Base-by-base conservation (phyloP, 2,797 vertebrate genomes). In the Tinamus major region DNA sequence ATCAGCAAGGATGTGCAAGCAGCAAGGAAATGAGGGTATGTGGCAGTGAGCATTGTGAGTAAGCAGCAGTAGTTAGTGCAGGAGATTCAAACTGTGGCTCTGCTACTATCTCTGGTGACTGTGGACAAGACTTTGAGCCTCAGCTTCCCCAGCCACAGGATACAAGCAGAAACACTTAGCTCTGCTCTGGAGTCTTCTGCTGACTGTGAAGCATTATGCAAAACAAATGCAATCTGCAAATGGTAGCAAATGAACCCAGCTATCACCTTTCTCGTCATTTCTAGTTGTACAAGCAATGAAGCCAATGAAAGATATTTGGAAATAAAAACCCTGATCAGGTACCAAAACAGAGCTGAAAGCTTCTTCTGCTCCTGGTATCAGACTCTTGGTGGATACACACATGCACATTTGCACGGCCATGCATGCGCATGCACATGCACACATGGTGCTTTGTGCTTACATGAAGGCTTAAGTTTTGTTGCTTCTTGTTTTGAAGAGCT, bases 1-100 rank as follows among this genome's bases (percentile, higher is more conserved):
- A 93, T 92, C 48, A 95, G 96, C 91, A 93, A 77, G 87, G 75
- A 89, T 91, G 63, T 93, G 51, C 93, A 81, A 87, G 79, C 15
- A 8, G 93, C 70, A 83, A 6, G 72, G 62, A 94, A 93, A 94
- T 81, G 76, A 79, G 49, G 70, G 42, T 58, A 41, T 0, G 15
- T 51, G 70, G 51, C 63, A 89, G 51, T 56, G 80, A 94, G 85
- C 74, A 63, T 49, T 61, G 67, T 59, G 84, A 85, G 46, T 62
- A 91, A 94, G 80, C 90, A 93, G 53, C 65, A 87, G 37, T 58
- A 8, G 42, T 21, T 39, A 70, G 65, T 5, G 1, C 62, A 83
- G 51, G 37, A 84, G 56, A 69, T 65, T 31, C 67, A 64, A 48
- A 55, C 55, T 71, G 68, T 72, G n/a, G 39, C 58, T 92, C 80